These are phyloP conservation scores for Masnerella sp. DNA, from an alignment of 2,888 invertebrate species.

Conservation along the genomic window DNA sequence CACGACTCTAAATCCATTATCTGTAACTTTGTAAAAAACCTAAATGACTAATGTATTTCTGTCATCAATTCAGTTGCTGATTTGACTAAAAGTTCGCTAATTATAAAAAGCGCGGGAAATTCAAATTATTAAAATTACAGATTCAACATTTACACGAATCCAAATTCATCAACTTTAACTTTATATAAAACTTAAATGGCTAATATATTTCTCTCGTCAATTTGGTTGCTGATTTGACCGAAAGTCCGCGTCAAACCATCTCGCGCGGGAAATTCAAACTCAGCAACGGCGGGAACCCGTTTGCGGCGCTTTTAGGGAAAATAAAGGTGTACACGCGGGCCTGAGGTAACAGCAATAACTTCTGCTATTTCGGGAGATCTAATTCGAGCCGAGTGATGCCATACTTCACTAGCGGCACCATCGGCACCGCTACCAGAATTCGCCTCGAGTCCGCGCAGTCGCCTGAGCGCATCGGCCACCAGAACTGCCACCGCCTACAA, in stretches of 20 bases:
- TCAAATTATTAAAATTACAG: too few species aligned
- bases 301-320: constrained; percentile 60
- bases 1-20: too few species aligned
- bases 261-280: constrained; percentile 14
- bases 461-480: constrained; percentile 70
- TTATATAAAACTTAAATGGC: too few species aligned
- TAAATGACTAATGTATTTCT: too few species aligned
- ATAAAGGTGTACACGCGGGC: constrained; percentile 63
- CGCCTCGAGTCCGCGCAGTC: constrained; percentile 70
- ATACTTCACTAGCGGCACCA: constrained; percentile 71
- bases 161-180: too few species aligned
- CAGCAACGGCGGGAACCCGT: constrained; percentile 5
- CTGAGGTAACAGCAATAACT: constrained; percentile 70
- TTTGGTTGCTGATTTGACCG: constrained; percentile 39
- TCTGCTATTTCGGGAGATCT: constrained; percentile 75
- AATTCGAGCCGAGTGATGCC: constrained; percentile 75
- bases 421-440: constrained; percentile 61
- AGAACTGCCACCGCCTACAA: constrained; percentile 69
- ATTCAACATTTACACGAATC: too few species aligned
- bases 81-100: too few species aligned
- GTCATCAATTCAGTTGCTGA: too few species aligned
- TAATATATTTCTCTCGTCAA: too few species aligned
- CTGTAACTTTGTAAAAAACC: too few species aligned
- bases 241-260: constrained; percentile 1
- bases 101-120: too few species aligned